Evolutionary conservation across 2,888 invertebrate genomes (phyloP).

Genomic region (Desoria tigrina): DNA sequence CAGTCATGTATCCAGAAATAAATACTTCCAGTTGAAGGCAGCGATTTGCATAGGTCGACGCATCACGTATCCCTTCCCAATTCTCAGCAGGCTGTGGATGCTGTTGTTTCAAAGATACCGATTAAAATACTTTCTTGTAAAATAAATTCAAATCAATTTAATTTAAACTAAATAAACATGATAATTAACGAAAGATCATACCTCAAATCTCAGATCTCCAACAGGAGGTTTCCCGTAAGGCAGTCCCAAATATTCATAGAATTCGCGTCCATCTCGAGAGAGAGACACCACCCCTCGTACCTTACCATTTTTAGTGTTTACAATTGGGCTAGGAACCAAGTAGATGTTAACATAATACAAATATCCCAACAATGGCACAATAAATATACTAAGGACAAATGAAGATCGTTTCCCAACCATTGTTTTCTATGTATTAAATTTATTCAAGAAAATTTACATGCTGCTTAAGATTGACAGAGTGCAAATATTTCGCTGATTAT

Average conservation of each 20-base stretch:
- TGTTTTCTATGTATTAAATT: too few species aligned
- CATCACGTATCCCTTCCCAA: constrained; percentile 33
- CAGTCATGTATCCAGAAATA: constrained; percentile 25
- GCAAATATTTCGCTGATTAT: too few species aligned
- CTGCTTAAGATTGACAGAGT: too few species aligned
- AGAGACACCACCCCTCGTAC: constrained; percentile 36
- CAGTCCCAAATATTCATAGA: constrained; percentile 31
- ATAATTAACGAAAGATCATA: background rate
- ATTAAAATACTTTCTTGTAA: too few species aligned
- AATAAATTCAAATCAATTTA: too few species aligned
- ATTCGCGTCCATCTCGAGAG: constrained; percentile 36
- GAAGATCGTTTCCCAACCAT: too few species aligned
- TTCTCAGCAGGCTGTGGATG: constrained; percentile 19
- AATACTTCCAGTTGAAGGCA: constrained; percentile 36
- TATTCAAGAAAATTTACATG: too few species aligned
- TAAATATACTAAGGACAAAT: too few species aligned
- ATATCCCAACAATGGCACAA: too few species aligned
- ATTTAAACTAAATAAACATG: too few species aligned
- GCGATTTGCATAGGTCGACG: constrained; percentile 8
- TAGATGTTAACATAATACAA: too few species aligned
- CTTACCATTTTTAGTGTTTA: constrained; percentile 30
- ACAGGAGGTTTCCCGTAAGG: constrained; percentile 35
- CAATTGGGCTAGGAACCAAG: constrained; percentile 23
- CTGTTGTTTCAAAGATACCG: constrained; percentile 3
- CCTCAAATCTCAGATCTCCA: constrained; percentile 28